Evolutionary conservation across 2,113 vertebrate species (phyloP).

Genomic region (Campylorhamphus procurvoides): DNA sequence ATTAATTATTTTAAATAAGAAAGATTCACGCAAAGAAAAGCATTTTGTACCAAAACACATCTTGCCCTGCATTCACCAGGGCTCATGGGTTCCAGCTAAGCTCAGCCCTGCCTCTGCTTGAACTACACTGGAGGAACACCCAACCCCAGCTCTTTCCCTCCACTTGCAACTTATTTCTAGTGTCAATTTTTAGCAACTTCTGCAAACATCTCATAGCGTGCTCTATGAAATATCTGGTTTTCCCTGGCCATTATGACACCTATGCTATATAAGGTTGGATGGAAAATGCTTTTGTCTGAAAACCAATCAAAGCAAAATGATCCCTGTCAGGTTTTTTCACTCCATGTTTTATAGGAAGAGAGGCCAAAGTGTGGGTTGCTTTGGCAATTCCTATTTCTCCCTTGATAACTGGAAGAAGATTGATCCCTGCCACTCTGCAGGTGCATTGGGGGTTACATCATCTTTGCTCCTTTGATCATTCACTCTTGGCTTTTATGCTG

Average conservation of each 20-base stretch:
- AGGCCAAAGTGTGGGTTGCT: background rate
- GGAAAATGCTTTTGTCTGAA: conserved; percentile 2
- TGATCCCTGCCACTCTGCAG: background rate
- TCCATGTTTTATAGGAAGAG: background rate
- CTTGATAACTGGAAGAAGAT: background rate
- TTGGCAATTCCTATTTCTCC: background rate
- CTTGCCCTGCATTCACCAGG: background rate
- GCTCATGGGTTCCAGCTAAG: background rate
- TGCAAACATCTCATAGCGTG: background rate
- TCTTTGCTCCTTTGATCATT: conserved; percentile 23
- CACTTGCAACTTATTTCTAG: background rate
- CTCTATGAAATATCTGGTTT: background rate
- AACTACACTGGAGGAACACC: background rate
- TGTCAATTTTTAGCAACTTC: background rate
- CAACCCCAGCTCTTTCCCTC: background rate
- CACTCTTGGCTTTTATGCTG: background rate
- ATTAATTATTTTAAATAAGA: background rate
- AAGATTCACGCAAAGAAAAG: background rate
- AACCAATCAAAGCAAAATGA: background rate
- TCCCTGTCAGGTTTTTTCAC: background rate
- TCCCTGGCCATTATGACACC: background rate
- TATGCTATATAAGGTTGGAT: background rate
- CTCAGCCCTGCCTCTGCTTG: background rate
- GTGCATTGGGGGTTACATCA: background rate
- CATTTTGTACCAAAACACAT: background rate